Percentiles rank a stretch among this genome's conserved stretches.
These are phyloP conservation scores for Doryteuthis pealeii DNA, from an alignment of 1,140 invertebrate genomes.

Conservation along the genomic window DNA sequence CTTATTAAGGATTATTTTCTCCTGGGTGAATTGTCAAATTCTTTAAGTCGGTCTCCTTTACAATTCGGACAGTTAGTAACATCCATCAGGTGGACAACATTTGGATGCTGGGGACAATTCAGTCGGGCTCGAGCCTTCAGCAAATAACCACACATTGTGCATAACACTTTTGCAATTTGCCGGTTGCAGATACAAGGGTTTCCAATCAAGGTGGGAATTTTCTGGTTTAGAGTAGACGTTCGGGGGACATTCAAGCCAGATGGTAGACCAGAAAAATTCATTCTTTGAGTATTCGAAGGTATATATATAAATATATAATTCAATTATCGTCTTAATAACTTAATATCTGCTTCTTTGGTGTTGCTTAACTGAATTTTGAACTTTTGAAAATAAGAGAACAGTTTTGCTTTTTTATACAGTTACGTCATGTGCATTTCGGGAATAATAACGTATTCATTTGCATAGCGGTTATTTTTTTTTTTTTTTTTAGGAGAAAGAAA, in stretches of 20 bases:
- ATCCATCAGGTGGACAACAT: constrained; percentile 34
- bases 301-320: too few species aligned
- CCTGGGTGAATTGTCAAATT: neutral
- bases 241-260: neutral
- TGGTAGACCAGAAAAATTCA: neutral
- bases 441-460: too few species aligned
- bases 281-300: too few species aligned
- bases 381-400: too few species aligned
- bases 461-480: too few species aligned
- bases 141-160: constrained; percentile 28
- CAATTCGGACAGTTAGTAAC: constrained; percentile 31
- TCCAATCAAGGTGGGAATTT: neutral
- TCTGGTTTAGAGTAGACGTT: neutral
- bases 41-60: constrained; percentile 15
- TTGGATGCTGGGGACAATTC: constrained; percentile 27
- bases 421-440: too few species aligned
- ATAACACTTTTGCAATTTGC: constrained; percentile 23
- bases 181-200: constrained; percentile 29
- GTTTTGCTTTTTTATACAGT: too few species aligned
- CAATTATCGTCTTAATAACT: too few species aligned
- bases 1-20: too few species aligned
- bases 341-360: too few species aligned
- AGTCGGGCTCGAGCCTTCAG: constrained; percentile 26
- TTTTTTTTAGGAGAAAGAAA: too few species aligned
- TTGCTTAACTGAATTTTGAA: too few species aligned